Percentiles rank a stretch among this genome's conserved stretches.
Conservation (phyloP, 2,113 vertebrate genomes). For the Syngnathus scovelli region DNA sequence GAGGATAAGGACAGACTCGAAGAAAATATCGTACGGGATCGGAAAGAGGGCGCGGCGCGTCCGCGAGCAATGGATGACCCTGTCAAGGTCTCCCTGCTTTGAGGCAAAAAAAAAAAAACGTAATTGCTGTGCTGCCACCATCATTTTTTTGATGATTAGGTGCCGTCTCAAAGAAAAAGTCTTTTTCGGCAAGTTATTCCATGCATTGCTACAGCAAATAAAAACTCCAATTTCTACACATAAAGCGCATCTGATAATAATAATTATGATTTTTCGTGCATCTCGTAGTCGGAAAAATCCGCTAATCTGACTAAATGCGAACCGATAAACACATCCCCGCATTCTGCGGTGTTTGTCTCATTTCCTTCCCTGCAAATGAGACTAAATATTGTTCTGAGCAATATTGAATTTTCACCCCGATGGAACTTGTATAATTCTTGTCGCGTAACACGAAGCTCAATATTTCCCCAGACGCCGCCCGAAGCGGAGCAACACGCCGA, state of each 20-base stretch:
- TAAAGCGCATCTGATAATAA: no score
- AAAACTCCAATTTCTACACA: no score
- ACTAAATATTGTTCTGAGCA: background rate
- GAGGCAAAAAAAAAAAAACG: constrained; percentile 8
- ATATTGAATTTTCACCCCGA: constrained; percentile 1
- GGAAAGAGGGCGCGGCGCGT: constrained; percentile 7
- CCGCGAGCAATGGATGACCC: constrained; percentile 32
- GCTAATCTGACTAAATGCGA: no score
- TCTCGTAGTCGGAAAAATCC: no score
- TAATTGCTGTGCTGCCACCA: background rate
- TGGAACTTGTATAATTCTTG: background rate
- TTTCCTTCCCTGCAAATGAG: constrained; percentile 12
- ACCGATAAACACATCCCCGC: background rate
- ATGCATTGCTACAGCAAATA: no score
- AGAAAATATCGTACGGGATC: constrained; percentile 15
- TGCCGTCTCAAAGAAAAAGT: no score
- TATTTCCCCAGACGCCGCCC: constrained; percentile 1
- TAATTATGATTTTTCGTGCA: no score
- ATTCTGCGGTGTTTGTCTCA: background rate
- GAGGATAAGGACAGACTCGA: constrained; percentile 22
- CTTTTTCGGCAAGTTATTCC: no score
- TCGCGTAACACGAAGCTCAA: background rate
- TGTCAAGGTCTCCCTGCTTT: constrained; percentile 22
- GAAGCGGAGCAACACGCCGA: background rate
- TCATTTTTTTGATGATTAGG: no score